These are phyloP conservation scores for Eclectus roratus DNA, from an alignment of 2,113 vertebrate species.

Conservation along the genomic window DNA sequence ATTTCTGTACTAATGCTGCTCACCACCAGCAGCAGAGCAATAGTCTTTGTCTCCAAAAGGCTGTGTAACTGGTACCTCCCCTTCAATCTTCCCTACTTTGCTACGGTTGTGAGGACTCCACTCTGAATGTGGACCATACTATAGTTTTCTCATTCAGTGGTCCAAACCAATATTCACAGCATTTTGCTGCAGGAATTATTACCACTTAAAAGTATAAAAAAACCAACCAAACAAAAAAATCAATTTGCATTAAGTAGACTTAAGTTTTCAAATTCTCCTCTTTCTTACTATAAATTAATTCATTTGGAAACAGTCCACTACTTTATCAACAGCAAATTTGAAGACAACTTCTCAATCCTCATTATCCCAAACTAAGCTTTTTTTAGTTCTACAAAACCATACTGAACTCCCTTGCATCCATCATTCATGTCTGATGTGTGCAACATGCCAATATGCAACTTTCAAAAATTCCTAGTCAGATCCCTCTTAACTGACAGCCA, in stretches of 20 bases:
- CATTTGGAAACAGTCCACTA: background rate
- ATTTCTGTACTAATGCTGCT: background rate
- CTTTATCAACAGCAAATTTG: background rate
- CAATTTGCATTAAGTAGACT: background rate
- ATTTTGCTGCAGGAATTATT: background rate
- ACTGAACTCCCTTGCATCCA: background rate
- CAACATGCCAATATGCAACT: background rate
- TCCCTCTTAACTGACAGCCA: background rate
- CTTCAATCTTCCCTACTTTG: background rate
- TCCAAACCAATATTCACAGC: background rate
- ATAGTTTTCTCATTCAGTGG: background rate
- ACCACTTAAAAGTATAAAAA: background rate
- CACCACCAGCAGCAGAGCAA: background rate
- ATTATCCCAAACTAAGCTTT: background rate
- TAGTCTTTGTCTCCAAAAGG: background rate
- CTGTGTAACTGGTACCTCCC: background rate
- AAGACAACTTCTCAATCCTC: background rate
- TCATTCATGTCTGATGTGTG: background rate
- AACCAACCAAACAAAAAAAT: background rate
- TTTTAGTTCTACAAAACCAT: background rate
- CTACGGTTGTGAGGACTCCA: background rate
- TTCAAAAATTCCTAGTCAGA: background rate
- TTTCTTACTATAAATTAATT: background rate
- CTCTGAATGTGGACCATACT: background rate
- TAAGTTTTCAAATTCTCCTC: background rate